phyloP scores from a whole-genome alignment of 1,140 invertebrate species.

The Zelostemma sp. region DNA sequence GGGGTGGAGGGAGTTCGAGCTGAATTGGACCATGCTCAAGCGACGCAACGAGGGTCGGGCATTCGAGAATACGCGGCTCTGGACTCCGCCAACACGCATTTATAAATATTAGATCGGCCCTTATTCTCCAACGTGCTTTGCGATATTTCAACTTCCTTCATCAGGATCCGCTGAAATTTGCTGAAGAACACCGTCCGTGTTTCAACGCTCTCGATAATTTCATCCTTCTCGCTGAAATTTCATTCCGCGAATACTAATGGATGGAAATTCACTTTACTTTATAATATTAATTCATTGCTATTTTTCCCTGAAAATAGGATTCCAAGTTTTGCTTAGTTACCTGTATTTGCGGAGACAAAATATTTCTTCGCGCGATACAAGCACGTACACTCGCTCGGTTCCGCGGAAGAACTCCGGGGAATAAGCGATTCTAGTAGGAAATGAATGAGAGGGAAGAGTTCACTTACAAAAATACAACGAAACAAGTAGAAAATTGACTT shows the following conservation, averaged over 20 bases:
- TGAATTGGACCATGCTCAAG: conserved; percentile 58
- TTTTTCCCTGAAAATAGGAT: conserved; percentile 19
- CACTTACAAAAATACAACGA: not conserved
- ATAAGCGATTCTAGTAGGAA: conserved; percentile 5
- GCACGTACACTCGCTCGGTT: not conserved
- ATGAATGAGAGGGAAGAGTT: conserved; percentile 1
- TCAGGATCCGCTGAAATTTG: conserved; percentile 27
- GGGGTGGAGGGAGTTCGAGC: conserved; percentile 61
- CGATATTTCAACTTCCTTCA: conserved; percentile 50
- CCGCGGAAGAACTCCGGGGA: conserved; percentile 6
- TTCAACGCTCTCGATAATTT: not conserved
- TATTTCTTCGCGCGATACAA: conserved; percentile 54
- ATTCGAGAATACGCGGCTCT: conserved; percentile 42
- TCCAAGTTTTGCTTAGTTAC: conserved; percentile 44
- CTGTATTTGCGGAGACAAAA: conserved; percentile 55
- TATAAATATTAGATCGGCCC: conserved; percentile 64
- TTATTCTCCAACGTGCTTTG: conserved; percentile 39
- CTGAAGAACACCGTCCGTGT: not conserved
- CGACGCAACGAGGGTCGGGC: conserved; percentile 43
- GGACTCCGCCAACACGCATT: conserved; percentile 54
- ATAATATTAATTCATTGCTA: too few relatives aligned
- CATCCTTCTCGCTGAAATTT: not conserved
- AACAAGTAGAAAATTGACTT: not conserved
- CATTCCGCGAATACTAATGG: not conserved
- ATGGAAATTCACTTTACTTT: too few relatives aligned